Evolutionary conservation across 2,113 vertebrate species (phyloP), one percentile per base, ranked within the genome.

Genomic region (Geothlypis trichas): DNA sequence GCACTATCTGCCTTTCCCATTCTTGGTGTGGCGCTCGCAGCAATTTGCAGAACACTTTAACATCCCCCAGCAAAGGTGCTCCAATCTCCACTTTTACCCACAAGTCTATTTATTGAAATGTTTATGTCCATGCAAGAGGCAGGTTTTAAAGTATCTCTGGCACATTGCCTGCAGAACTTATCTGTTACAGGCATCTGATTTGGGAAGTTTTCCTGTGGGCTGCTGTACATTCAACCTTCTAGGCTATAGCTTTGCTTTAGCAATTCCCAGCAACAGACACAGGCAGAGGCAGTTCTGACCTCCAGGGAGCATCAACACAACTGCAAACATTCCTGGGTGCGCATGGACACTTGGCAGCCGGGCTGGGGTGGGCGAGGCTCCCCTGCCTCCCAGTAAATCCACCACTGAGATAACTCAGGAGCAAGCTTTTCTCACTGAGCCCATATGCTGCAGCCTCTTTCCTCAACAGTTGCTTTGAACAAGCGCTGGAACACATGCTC

Each of bases 301-400:
- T 59, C 33, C 35, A 16, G 0, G 0, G 71, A 61, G 46, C 28
- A 52, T 16, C 31, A 78, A 10, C 44, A 41, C 61, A 76, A 58
- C 33, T 80, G 55, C 44, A 80, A 76, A 49, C 14, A 27, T 10
- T 63, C 72, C 54, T 61, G 67, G 39, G 15, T 44, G 27, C 7
- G 28, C 0, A 1, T n/a, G 24, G 22, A 33, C 0, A 4, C 24
- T 54, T 16, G n/a, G 67, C 55, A 84, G 28, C 39, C 44, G 61
- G 46, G 42, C 41, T 14, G 22, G 67, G 41, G 24, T 33, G n/a
- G n/a, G 71, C 0, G 0, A 87, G 91, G 13, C 22, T 90, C 44
- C 33, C 13, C 22, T 77, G 28, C 5, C 21, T 35, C 35, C 33
- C 11, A 12, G 41, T 49, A 74, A 66, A 80, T 46, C 67, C 63